Conservation (phyloP, 2,113 vertebrate species). For the Athene noctua region DNA sequence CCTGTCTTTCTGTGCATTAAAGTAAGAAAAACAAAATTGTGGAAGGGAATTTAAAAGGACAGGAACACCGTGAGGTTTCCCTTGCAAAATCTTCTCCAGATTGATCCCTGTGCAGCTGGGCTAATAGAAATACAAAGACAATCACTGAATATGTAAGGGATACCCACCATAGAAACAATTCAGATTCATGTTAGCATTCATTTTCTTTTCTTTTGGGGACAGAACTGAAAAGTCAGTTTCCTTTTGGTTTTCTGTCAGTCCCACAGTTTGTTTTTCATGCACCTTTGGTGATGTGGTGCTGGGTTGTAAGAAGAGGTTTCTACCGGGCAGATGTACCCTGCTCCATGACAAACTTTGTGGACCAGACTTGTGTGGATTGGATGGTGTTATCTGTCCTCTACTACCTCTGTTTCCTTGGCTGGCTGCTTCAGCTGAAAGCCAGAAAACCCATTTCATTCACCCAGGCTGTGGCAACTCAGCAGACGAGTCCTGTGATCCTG, state of each 20-base stretch:
- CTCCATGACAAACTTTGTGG: background rate
- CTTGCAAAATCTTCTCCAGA: background rate
- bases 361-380: background rate
- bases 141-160: background rate
- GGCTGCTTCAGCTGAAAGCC: background rate
- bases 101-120: background rate
- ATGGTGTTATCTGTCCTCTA: background rate
- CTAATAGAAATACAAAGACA: background rate
- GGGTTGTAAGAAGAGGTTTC: background rate
- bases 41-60: background rate
- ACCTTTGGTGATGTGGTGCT: background rate
- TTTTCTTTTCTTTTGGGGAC: background rate
- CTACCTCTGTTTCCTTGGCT: background rate
- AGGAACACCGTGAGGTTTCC: background rate
- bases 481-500: background rate
- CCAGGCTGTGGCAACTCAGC: background rate
- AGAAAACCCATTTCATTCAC: background rate
- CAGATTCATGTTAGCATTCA: background rate
- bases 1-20: background rate
- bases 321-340: background rate
- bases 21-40: background rate
- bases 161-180: background rate
- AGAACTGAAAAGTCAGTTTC: background rate
- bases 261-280: background rate
- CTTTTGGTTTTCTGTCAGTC: background rate